Percentiles rank a stretch among this genome's conserved stretches.
Conservation (phyloP, 2,113 vertebrate genomes). For the Cinclus mexicanus region DNA sequence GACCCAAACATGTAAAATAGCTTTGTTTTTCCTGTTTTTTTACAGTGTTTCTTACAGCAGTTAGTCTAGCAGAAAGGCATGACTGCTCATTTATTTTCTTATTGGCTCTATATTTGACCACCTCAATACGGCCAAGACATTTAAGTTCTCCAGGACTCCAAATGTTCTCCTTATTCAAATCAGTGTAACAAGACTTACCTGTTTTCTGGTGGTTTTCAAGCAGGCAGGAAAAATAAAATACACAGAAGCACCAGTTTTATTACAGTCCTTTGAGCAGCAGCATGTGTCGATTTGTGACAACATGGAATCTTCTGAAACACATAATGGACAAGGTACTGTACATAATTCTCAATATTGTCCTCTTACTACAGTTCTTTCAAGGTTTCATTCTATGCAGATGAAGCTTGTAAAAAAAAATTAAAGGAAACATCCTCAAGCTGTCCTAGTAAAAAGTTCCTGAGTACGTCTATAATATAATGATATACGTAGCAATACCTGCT, state of each 20-base stretch:
- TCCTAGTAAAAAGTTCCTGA: background rate
- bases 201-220: background rate
- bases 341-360: background rate
- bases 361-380: background rate
- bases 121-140: background rate
- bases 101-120: background rate
- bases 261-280: background rate
- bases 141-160: background rate
- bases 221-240: background rate
- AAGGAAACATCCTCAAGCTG: background rate
- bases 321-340: background rate
- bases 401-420: background rate
- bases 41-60: background rate
- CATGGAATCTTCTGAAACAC: background rate
- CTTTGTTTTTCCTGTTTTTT: background rate
- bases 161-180: slow-evolving; percentile 3
- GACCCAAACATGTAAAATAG: rapidly evolving
- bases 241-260: background rate
- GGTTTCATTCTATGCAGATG: background rate
- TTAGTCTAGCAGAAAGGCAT: background rate
- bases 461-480: background rate
- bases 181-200: background rate
- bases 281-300: background rate
- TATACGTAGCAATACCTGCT: background rate
- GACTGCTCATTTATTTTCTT: background rate